phyloP scores from a whole-genome alignment of 2,888 invertebrate species.

The Flexamia atlantica region DNA sequence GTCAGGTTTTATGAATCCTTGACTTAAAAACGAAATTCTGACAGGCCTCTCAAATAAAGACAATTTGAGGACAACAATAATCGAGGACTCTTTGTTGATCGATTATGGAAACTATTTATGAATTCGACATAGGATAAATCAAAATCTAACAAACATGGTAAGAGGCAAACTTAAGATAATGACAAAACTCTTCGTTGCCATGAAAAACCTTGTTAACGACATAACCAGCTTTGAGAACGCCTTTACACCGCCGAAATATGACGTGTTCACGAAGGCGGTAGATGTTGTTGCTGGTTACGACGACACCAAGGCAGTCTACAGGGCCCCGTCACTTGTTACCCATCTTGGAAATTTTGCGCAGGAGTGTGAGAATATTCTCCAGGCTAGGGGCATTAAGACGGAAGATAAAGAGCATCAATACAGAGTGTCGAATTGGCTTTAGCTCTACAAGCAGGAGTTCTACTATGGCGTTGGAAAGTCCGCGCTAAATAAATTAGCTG shows the following conservation, averaged over 20 bases:
- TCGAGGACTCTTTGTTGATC: too few species aligned
- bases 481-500: too few species aligned
- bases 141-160: background rate
- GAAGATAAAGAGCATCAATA: background rate
- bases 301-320: background rate
- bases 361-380: background rate
- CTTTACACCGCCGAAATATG: background rate
- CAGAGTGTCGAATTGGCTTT: background rate
- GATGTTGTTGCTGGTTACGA: background rate
- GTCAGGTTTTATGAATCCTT: too few species aligned
- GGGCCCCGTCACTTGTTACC: background rate
- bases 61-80: too few species aligned
- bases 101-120: background rate
- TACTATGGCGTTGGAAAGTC: background rate
- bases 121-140: background rate
- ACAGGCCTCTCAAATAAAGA: too few species aligned
- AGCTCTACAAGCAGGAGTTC: background rate
- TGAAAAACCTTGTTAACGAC: background rate
- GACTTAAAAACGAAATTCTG: too few species aligned
- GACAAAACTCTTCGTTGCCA: background rate
- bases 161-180: background rate
- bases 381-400: background rate
- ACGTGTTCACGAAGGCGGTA: background rate
- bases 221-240: background rate
- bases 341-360: background rate